Conservation (phyloP, 2,113 vertebrate genomes). For the Sinocyclocheilus rhinocerous region DNA sequence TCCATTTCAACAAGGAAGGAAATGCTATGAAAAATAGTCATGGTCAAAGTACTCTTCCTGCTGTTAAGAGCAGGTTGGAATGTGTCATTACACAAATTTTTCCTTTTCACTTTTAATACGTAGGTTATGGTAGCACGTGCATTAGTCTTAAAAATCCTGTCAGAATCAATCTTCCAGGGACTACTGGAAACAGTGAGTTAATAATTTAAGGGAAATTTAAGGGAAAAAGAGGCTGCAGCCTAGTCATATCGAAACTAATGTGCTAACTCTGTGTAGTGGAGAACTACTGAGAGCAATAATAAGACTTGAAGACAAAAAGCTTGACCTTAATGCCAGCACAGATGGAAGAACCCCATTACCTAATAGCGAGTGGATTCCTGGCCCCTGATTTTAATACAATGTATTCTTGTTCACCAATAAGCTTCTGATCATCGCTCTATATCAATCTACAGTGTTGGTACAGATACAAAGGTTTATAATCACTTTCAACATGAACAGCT, state of each 20-base stretch:
- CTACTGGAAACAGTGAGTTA: conserved; percentile 60
- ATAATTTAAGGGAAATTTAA: conserved; percentile 53
- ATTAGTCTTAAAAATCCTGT: conserved; percentile 56
- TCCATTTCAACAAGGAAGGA: conserved; percentile 25
- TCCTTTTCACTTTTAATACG: conserved; percentile 60
- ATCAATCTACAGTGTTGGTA: background rate
- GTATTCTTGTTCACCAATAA: background rate
- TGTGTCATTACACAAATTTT: conserved; percentile 62
- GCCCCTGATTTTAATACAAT: background rate
- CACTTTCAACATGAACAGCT: background rate
- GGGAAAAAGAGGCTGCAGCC: background rate
- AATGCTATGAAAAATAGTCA: conserved; percentile 36
- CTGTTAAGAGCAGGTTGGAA: conserved; percentile 39
- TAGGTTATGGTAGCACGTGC: conserved; percentile 52
- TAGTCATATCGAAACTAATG: conserved; percentile 1
- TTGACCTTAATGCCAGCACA: background rate
- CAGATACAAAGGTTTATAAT: background rate
- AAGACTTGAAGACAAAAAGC: background rate
- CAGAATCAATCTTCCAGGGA: conserved; percentile 59
- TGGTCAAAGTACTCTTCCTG: conserved; percentile 39
- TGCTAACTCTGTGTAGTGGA: background rate
- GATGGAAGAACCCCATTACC: background rate
- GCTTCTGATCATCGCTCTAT: background rate
- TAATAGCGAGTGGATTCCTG: background rate
- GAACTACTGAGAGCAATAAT: background rate